Evolutionary conservation across 1,140 invertebrate genomes (phyloP).

Genomic region (Solenopsis fugax): DNA sequence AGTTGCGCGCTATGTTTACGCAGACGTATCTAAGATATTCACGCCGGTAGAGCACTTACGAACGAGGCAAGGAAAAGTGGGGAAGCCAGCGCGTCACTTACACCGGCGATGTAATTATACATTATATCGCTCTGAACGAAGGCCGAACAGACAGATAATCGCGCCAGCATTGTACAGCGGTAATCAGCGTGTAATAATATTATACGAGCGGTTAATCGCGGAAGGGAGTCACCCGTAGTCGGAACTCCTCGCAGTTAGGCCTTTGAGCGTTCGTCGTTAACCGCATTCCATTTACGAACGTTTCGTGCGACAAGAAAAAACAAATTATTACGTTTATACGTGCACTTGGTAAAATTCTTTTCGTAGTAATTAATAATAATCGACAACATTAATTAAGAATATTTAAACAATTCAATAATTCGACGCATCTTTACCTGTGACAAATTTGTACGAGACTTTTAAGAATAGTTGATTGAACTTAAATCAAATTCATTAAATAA

Average conservation of each 20-base stretch:
- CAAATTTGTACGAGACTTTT: background rate
- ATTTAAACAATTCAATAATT: background rate
- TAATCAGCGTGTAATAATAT: conserved; percentile 64
- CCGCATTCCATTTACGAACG: background rate
- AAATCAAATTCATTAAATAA: background rate
- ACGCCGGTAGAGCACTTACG: background rate
- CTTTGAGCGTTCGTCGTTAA: background rate
- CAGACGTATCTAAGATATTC: conserved; percentile 16
- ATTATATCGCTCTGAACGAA: conserved; percentile 19
- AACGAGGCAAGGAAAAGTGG: background rate
- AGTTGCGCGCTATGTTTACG: background rate
- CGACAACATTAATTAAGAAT: background rate
- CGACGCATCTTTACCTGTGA: background rate
- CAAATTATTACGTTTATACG: background rate
- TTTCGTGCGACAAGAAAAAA: background rate
- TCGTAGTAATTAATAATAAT: background rate
- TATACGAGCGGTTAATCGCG: conserved; percentile 39
- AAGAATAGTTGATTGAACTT: background rate
- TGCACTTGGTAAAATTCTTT: background rate
- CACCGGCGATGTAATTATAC: conserved; percentile 47
- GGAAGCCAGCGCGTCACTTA: conserved; percentile 17
- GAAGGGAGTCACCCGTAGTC: conserved; percentile 2
- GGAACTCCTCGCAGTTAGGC: background rate
- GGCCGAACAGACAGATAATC: conserved; percentile 48
- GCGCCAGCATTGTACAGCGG: conserved; percentile 23